Percentiles rank a stretch among this genome's conserved stretches.
Conservation (phyloP, 2,113 vertebrate species). For the Hippocampus barbouri region DNA sequence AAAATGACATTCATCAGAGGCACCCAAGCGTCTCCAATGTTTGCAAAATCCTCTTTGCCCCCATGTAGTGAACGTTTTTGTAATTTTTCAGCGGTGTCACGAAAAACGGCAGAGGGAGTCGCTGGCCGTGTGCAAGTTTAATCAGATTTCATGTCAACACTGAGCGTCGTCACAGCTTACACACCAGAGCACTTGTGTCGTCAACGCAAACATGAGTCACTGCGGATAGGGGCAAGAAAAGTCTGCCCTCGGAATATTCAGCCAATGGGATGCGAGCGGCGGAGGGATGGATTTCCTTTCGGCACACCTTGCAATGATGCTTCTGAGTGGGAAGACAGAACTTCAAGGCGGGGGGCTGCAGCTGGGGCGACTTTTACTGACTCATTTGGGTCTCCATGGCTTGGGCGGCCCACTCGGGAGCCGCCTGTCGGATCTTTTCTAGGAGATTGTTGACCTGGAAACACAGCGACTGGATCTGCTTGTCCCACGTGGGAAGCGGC, state of each 20-base stretch:
- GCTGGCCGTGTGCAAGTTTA: background rate
- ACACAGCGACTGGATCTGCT: constrained; percentile 97
- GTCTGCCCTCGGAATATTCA: background rate
- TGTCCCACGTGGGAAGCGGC: constrained; percentile 96
- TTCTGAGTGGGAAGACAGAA: constrained; percentile 32
- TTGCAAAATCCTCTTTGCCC: too few species aligned
- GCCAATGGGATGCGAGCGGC: background rate
- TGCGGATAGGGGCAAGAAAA: background rate
- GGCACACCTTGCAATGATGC: background rate
- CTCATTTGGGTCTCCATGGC: constrained; percentile 97
- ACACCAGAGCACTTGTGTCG: background rate
- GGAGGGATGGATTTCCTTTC: too few species aligned
- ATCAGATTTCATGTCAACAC: background rate
- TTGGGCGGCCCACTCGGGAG: constrained; percentile 93
- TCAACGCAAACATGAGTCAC: constrained; percentile 1
- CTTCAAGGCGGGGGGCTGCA: background rate
- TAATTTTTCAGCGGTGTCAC: background rate
- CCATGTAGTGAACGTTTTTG: background rate
- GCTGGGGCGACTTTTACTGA: constrained; percentile 68
- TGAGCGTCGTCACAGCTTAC: background rate
- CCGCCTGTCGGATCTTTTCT: constrained; percentile 92
- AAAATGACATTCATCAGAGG: too few species aligned
- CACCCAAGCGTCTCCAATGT: too few species aligned
- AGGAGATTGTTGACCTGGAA: constrained; percentile 98
- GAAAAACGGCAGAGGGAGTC: background rate